Evolutionary conservation across 2,888 invertebrate species (phyloP), one percentile per base, ranked within the genome.

Genomic region (Orchestes rusci): DNA sequence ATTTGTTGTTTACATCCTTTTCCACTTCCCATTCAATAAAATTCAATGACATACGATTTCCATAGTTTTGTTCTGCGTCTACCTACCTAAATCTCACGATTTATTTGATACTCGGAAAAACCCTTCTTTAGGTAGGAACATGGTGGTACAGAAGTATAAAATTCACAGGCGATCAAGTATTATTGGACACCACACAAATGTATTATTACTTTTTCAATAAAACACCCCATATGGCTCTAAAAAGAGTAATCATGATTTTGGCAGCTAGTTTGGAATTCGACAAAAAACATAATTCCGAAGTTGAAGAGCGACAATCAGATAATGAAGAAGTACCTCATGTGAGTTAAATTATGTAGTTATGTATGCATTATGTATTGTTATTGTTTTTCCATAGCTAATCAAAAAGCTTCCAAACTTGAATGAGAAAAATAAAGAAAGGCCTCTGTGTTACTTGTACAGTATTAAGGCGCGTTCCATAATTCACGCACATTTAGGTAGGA

Each of bases 131-230:
- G 77, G 77, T 92, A 50, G 97, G 97, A 35, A 89, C 88, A 57
- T 99, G 99, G 99, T 99, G 99, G 99, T 96, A 97, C 69, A 81
- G 90, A 46, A 95, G 95, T 47, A 97, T 97, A 56, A 84, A 91
- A 58, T 99, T 89, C 70, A 94, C 94, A 43, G 94, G 94, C 48
- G 97, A 99, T 67, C 90, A 95, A 75, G 94, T 96, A 2, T 72
- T 99, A 10, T 70, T 99, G 47, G 92, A 95, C 62, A 99, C 99
- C n/a, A 91, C 94, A 4, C 87, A 93, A 66, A 80, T 97, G 74
- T 99, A 95, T 68, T 92, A 88, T 65, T 91, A 84, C 65, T 96
- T 93, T 69, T 89, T 97, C 65, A 87, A 93, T 63, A 94, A 94
- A 72, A 95, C 94, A 4, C 92, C 95, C 1, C 85, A 87, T 51